Base-by-base conservation (phyloP, 2,113 vertebrate genomes). In the Craseonycteris thonglongyai region DNA sequence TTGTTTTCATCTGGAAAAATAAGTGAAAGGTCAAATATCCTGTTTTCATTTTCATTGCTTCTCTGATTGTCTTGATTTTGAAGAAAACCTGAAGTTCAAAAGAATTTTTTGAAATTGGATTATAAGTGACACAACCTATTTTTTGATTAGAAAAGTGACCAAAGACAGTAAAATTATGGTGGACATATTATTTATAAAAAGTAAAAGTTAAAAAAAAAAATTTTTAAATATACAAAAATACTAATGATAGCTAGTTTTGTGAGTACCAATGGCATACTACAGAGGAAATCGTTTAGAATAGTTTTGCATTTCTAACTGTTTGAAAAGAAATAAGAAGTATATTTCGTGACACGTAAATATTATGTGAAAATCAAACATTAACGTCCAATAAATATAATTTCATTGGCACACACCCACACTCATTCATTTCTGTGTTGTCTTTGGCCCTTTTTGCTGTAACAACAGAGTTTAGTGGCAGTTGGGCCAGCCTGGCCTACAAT, bases 1-100 rank as follows among this genome's bases (percentile, higher is more conserved):
- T 79, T 47, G 45, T 28, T 26, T 22, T 97, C 56, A 82, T 94
- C 35, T 90, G 21, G 93, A 80, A 90, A 88, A 86, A 75, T 82
- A n/a, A 47, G 26, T 69, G 79, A 84, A 4, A 75, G 22, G 10
- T 95, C 63, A 90, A 24, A 79, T 72, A 87, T 6, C 88, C 7
- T 91, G 45, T 51, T 81, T 72, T 84, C 42, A n/a, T 74, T 85
- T 54, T 88, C 74, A 61, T 42, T 92, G 12, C 7, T 88, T 93
- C 63, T 93, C 33, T 84, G 40, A 15, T 22, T 4, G 18, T 84
- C 30, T 59, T 85, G 21, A 7, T 24, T 82, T 83, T 83, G 61
- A 35, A 79, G 56, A 95, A 84, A 42, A 26, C 21, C 56, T 56
- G 15, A 95, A 56, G 42, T 76, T 94, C n/a, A 93, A 90, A 84